Base-by-base conservation (phyloP, 2,888 invertebrate genomes). In the Mantis religiosa region DNA sequence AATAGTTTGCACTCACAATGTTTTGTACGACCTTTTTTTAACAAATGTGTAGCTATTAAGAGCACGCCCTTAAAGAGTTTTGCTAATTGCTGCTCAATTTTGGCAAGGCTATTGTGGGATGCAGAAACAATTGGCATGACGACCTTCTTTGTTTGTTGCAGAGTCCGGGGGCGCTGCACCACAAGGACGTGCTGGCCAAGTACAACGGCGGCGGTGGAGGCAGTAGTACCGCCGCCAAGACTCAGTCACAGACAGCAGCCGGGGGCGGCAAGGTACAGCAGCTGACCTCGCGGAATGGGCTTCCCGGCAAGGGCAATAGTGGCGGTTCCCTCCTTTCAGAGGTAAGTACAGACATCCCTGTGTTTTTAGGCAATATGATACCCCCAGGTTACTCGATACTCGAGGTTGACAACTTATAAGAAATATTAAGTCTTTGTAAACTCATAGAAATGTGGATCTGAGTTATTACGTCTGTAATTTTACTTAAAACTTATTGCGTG, bases 151-250 rank as follows among this genome's bases (percentile, higher is more conserved):
- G n/a, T 85, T n/a, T n/a, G 41, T 28, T 28, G 71, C 89, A 90
- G 90, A 89, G 89, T 87, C 90, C 90, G 71, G 90, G 89, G 54
- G 87, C 89, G 28, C 89, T 90, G 30, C 90, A 90, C 84, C 90
- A 90, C 88, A 90, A 90, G 89, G 90, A 90, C 89, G 89, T 89
- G 89, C 89, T 89, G 82, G 89, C 89, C 88, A 90, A 90, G 88
- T 90, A 89, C 89, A 83, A 71, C 88, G 86, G 89, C 83, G 41
- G 83, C 88, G 85, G 84, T 87, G 90, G 86, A 9, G 83, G 91
- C 87, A 34, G 86, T 89, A 90, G 83, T 71, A 30, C 90, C 88
- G 88, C 89, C 88, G 82, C 54, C 87, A 87, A 87, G 87, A 87
- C 87, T 71, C 54, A 71, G 87, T 87, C 87, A 30, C 87, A 87